These are phyloP conservation scores for Epinotia ramella DNA, from an alignment of 2,888 invertebrate species.

Conservation along the genomic window DNA sequence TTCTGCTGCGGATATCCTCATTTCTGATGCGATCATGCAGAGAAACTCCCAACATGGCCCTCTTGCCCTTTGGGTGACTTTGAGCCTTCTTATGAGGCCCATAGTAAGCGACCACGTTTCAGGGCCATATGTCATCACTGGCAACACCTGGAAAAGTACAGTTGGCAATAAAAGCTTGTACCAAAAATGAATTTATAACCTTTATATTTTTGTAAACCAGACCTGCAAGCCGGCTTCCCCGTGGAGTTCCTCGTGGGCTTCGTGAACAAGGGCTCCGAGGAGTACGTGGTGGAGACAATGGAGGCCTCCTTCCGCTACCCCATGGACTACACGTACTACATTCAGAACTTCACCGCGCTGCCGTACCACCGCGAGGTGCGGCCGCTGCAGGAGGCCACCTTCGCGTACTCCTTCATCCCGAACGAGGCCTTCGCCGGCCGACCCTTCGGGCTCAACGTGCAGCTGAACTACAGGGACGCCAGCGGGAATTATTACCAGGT, in stretches of 20 bases:
- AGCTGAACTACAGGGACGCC: conserved; percentile 94
- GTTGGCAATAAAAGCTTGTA: too few relatives aligned
- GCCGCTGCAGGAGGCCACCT: conserved; percentile 96
- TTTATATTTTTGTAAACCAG: conserved; percentile 73
- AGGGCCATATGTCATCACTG: too few relatives aligned
- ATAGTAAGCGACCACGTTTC: too few relatives aligned
- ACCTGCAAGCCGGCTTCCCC: conserved; percentile 95
- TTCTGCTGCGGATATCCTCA: too few relatives aligned
- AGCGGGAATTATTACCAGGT: conserved; percentile 87
- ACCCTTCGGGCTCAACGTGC: conserved; percentile 97
- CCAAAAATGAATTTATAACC: too few relatives aligned
- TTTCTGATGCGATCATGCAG: too few relatives aligned
- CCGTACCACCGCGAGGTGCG: conserved; percentile 95
- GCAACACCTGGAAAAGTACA: too few relatives aligned
- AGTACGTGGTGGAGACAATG: conserved; percentile 96
- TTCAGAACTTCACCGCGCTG: conserved; percentile 98
- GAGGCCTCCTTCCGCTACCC: conserved; percentile 99
- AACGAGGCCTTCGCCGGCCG: conserved; percentile 98
- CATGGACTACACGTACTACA: conserved; percentile 98
- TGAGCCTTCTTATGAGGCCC: too few relatives aligned
- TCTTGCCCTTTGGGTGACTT: too few relatives aligned
- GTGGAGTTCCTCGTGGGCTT: conserved; percentile 99
- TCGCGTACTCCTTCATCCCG: conserved; percentile 97
- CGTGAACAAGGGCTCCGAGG: conserved; percentile 96
- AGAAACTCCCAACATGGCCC: too few relatives aligned